Evolutionary conservation across 2,888 invertebrate species (phyloP), one percentile per base, ranked within the genome.

Genomic region (Phragmatobia fuliginosa): DNA sequence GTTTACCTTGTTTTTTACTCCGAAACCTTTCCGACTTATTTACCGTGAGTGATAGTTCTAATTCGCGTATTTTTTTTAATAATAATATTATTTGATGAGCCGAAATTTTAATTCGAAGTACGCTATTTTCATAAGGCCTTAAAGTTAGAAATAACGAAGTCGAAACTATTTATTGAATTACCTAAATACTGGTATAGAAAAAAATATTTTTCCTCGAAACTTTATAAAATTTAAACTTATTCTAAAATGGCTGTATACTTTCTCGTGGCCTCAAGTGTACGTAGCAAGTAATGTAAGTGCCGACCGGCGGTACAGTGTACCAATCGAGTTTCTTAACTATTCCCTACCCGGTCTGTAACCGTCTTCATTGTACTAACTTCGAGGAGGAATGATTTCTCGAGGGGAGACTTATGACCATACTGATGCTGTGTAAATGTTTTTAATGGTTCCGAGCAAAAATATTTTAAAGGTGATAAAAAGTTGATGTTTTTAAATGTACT

Each of bases 291-390:
- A 75, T 72, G 73, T 73, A 78, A 79, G 77, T 74, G 75, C 73
- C 64, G 75, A 75, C 72, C 75, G 79, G n/a, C 77, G 74, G 79
- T 67, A 71, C 68, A 65, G 59, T 71, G 77, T 73, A 76, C 76
- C 78, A 79, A 78, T 77, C 68, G 71, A 83, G 81, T 83, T 82
- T 70, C 79, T 77, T 81, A 83, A 81, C 82, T 82, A 76, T 82
- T 77, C 82, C 76, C 70, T 64, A 62, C 69, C 70, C 75, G 75
- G 72, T 71, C 72, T 70, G 71, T 68, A 68, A 66, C 74, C 66
- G 71, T 77, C 72, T 75, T 73, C 72, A 77, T 75, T 73, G 76
- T 74, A 67, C 68, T 73, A 76, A 66, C 72, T 78, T 68, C n/a
- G 25, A 61, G 71, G 73, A 76, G 64, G 70, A 70, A 80, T 81